These are phyloP conservation scores for Sakesphorus luctuosus DNA, from an alignment of 2,113 vertebrate genomes.

Conservation along the genomic window DNA sequence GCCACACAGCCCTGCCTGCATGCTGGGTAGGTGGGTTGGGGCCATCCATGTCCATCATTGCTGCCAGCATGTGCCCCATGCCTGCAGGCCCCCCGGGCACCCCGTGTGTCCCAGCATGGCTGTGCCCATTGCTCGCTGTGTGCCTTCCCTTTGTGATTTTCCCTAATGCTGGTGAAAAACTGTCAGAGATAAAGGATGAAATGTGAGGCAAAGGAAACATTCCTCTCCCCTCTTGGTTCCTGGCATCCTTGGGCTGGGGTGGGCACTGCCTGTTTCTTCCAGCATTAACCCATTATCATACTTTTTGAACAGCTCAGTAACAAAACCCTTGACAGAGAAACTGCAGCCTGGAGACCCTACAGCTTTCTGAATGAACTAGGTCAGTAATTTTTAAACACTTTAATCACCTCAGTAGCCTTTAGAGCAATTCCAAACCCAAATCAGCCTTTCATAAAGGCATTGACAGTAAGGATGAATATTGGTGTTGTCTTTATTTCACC, in stretches of 20 bases:
- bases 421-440: background rate
- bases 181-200: background rate
- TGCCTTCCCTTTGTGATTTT: conserved; percentile 56
- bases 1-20: background rate
- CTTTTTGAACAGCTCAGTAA: conserved; percentile 86
- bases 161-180: conserved; percentile 17
- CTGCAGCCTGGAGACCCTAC: conserved; percentile 91
- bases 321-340: conserved; percentile 85
- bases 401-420: conserved; percentile 28
- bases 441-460: conserved; percentile 23
- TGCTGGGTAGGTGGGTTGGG: background rate
- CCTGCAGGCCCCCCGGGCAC: background rate
- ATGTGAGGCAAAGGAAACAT: background rate
- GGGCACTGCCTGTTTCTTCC: conserved; percentile 38
- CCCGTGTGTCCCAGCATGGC: conserved; percentile 37
- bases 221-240: background rate
- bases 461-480: background rate
- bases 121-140: background rate
- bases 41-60: background rate
- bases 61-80: background rate
- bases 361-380: conserved; percentile 94
- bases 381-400: conserved; percentile 79
- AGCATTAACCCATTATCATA: conserved; percentile 74
- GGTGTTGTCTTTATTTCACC: background rate
- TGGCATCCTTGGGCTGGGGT: conserved; percentile 19